A percentile compares a stretch with the other conserved stretches of the same genome.
Conservation (phyloP, 2,888 invertebrate species). For the Heliconius sara region DNA sequence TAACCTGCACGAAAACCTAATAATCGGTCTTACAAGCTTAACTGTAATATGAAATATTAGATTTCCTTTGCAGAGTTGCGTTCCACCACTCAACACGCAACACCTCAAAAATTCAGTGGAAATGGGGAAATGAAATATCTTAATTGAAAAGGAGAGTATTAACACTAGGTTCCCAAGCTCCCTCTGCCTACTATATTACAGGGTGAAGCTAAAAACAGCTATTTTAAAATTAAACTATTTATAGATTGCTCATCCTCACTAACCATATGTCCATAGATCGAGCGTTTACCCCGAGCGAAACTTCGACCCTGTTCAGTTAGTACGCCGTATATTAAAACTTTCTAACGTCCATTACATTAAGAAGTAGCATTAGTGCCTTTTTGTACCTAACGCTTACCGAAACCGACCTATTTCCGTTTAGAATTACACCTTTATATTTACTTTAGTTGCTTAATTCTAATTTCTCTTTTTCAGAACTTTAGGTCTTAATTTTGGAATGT, state of each 20-base stretch:
- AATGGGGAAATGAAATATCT: no score
- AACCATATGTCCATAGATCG: constrained; percentile 35
- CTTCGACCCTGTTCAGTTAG: constrained; percentile 66
- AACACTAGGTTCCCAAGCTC: no score
- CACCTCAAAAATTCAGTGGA: no score
- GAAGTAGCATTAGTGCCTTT: constrained; percentile 54
- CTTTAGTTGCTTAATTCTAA: constrained; percentile 33
- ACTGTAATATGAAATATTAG: no score
- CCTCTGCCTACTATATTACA: no score
- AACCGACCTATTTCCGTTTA: constrained; percentile 41
- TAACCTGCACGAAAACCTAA: no score
- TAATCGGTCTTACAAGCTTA: no score
- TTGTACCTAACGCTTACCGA: constrained; percentile 49
- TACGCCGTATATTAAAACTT: constrained; percentile 71
- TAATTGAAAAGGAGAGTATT: no score
- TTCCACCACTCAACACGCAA: no score
- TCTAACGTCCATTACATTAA: constrained; percentile 67
- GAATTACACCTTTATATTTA: constrained; percentile 41
- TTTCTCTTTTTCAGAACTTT: neutral
- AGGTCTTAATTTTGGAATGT: constrained; percentile 10
- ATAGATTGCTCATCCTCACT: neutral
- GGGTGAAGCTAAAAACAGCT: neutral
- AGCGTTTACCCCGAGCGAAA: constrained; percentile 45
- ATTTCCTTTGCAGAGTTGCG: no score
- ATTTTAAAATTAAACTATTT: neutral